Evolutionary conservation across 2,888 invertebrate species (phyloP), one percentile per base, ranked within the genome.

Genomic region (Rhogogaster chlorosoma): DNA sequence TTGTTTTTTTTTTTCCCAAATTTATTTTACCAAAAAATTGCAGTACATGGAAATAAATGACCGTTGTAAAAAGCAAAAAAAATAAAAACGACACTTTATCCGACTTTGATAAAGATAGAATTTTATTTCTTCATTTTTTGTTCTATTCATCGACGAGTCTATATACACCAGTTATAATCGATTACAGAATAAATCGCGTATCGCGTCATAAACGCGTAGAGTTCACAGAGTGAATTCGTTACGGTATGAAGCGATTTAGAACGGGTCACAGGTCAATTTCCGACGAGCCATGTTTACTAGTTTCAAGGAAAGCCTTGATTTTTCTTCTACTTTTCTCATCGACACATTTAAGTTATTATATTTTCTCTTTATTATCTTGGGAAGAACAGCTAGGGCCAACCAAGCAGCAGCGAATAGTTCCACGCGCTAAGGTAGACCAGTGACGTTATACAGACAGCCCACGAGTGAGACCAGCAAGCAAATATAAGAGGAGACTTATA

Each of bases 391-490:
- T 86, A 85, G 82, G 49, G 84, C 84, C 87, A 86, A 87, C 84
- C 88, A 84, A 89, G 90, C 90, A 89, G 87, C 89, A 88, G 87
- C 92, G 92, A 92, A 93, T 83, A 86, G 91, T 93, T 92, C 92
- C 92, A 92, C 91, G 87, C 87, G 89, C 90, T 89, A 87, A 89
- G 88, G 86, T 87, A 89, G 73, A 61, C 70, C 86, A 29, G 42
- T 49, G 49, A 83, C 80, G 36, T 61, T 61, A 78, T 78, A n/a
- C n/a, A 83, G 85, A 84, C 87, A 85, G 70, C 84, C 80, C 86
- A 88, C 90, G 88, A 89, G 89, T 87, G 89, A 90, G 88, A 89
- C 91, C 93, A 92, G 92, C 89, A 93, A 93, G 92, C 91, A 92
- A 91, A 92, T 89, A 89, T 90, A 89, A 90, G 90, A 91, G 89